phyloP scores from a whole-genome alignment of 2,888 invertebrate species.

The Podotricha telesiphe region DNA sequence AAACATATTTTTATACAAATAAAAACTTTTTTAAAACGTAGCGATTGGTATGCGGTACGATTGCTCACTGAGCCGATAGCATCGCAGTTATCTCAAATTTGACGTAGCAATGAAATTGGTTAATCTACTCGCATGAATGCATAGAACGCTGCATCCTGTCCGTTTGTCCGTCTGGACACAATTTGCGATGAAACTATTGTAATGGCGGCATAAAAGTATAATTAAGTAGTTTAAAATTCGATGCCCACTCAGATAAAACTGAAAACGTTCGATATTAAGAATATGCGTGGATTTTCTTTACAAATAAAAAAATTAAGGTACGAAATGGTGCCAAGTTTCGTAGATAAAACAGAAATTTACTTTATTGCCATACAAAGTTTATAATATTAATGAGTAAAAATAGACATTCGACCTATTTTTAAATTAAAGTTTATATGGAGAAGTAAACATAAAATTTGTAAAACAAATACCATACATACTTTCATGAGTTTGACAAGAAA shows the following conservation, averaged over 20 bases:
- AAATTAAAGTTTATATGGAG: no score
- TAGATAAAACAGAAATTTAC: background rate
- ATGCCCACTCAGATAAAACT: background rate
- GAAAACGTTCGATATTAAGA: background rate
- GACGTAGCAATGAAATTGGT: constrained; percentile 13
- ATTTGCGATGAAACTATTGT: background rate
- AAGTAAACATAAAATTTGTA: no score
- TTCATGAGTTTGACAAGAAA: no score
- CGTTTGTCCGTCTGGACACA: constrained; percentile 1
- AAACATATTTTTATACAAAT: constrained; percentile 2
- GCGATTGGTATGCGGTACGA: constrained; percentile 6
- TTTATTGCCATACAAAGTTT: no score
- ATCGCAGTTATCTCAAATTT: constrained; percentile 21
- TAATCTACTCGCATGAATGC: constrained; percentile 16
- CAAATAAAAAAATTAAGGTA: background rate
- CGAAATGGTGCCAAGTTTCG: background rate
- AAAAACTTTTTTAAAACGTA: background rate
- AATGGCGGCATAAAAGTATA: background rate
- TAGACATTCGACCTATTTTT: no score
- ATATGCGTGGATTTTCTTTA: background rate
- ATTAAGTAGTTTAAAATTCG: background rate
- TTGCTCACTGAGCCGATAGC: constrained; percentile 21
- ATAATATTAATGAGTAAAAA: no score
- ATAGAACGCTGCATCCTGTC: constrained; percentile 10
- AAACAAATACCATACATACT: no score